Evolutionary conservation across 2,888 invertebrate species (phyloP), one percentile per base, ranked within the genome.

Genomic region (Celastrina argiolus): DNA sequence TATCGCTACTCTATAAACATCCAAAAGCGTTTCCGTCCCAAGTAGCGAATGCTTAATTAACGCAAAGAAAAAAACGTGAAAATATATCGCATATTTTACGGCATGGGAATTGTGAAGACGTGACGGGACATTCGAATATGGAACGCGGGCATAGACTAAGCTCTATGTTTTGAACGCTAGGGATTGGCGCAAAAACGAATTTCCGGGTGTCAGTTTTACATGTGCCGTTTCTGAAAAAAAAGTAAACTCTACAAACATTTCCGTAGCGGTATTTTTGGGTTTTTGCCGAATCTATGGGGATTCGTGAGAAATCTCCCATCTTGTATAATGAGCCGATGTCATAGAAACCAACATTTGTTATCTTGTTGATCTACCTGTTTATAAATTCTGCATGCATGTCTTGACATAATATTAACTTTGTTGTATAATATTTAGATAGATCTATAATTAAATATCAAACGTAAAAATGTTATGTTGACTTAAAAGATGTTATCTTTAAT

Each of bases 191-290:
- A 61, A 61, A 61, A 61, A 61, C 61, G 12, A 36, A 61, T 61
- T 36, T 61, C 61, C 61, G 61, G 61, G 61, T 36, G 61, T 61
- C 36, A 31, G n/a, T 58, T 31, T 58, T 58, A 31, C 10, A 59
- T 59, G 59, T 61, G 61, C 34, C 61, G 22, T 22, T 26, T 51
- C 10, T 14, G 18, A 61, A 22, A 34, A 61, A 31, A 34, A 34
- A 28, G 22, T 28, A 58, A 36, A 36, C 75, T 69, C 69, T 73
- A 73, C 73, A 70, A 69, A 73, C 74, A 74, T 80, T 81, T 81
- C 81, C 81, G 79, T 79, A 82, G 80, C 83, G 80, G 82, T 79
- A 75, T 81, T 81, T 83, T 81, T n/a, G 79, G 36, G 74, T 76
- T 77, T 77, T 77, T 76, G 74, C 74, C 71, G 51, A 56, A 66